Conservation (phyloP, 2,888 invertebrate genomes). For the Dryococelus australis region DNA sequence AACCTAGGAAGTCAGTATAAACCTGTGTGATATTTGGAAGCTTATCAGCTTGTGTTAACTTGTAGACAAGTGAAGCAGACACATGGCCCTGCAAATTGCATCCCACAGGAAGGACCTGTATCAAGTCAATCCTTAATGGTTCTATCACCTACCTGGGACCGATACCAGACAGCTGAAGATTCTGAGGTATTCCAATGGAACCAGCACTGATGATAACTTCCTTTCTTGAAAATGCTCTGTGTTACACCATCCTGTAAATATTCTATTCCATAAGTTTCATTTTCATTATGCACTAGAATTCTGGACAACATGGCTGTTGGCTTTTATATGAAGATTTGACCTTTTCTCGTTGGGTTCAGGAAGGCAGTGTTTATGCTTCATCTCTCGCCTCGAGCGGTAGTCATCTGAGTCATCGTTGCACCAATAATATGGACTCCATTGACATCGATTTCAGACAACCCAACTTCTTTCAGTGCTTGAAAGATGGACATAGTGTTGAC, state of each 20-base stretch:
- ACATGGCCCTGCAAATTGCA: conserved; percentile 73
- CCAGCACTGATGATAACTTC: conserved; percentile 38
- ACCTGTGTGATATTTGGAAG: not conserved
- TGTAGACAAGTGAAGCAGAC: not conserved
- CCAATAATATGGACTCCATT: conserved; percentile 56
- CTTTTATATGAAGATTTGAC: conserved; percentile 50
- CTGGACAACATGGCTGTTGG: conserved; percentile 63
- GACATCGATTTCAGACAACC: conserved; percentile 52
- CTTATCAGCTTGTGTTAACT: not conserved
- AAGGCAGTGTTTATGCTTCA: too few species aligned
- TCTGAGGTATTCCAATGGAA: conserved; percentile 57
- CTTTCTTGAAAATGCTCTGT: conserved; percentile 60
- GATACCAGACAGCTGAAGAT: conserved; percentile 91
- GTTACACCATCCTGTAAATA: conserved; percentile 77
- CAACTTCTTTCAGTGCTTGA: conserved; percentile 55
- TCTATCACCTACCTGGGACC: conserved; percentile 76
- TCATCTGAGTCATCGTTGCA: conserved; percentile 45
- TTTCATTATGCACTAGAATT: conserved; percentile 61
- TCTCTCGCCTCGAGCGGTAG: conserved; percentile 49
- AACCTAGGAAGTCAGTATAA: too few species aligned
- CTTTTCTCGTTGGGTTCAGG: too few species aligned
- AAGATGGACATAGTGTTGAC: conserved; percentile 55
- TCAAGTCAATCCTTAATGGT: conserved; percentile 78
- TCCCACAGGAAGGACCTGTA: conserved; percentile 84
- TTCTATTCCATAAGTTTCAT: conserved; percentile 81